A percentile compares a stretch with the other conserved stretches of the same genome.
Conservation (phyloP, 1,140 invertebrate species). For the Orius insidiosus region DNA sequence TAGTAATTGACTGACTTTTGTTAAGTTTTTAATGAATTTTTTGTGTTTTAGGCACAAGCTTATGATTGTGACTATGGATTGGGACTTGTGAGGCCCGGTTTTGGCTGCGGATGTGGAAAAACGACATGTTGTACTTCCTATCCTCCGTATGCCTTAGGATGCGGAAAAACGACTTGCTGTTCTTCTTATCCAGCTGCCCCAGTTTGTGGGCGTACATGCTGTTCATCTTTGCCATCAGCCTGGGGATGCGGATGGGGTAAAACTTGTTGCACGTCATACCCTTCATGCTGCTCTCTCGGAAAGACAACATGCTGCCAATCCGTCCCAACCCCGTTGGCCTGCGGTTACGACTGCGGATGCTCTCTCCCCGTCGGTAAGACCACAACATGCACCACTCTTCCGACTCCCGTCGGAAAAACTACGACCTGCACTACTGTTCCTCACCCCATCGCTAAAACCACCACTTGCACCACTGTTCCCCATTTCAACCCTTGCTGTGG, state of each 20-base stretch:
- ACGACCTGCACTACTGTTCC: slow-evolving; percentile 6
- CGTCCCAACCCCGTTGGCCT: not conserved
- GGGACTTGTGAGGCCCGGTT: not conserved
- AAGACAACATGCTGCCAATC: slow-evolving; percentile 5
- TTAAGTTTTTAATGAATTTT: too few species aligned
- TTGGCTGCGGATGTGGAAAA: slow-evolving; percentile 3
- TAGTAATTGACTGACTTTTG: too few species aligned
- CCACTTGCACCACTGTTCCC: slow-evolving; percentile 5
- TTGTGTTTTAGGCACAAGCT: too few species aligned
- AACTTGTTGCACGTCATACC: slow-evolving; percentile 4
- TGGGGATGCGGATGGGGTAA: not conserved
- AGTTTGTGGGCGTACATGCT: not conserved
- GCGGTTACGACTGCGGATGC: slow-evolving; percentile 2
- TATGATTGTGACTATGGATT: too few species aligned
- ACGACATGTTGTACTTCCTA: slow-evolving; percentile 1
- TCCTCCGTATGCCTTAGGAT: not conserved
- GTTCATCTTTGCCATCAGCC: not conserved
- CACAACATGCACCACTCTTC: slow-evolving; percentile 7
- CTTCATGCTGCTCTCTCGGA: not conserved
- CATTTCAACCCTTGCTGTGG: slow-evolving; percentile 1
- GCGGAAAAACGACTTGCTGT: not conserved
- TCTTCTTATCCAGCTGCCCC: not conserved
- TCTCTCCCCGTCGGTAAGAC: not conserved
- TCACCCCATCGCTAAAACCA: slow-evolving; percentile 4
- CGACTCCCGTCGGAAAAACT: slow-evolving; percentile 5